These are phyloP conservation scores for Arion vulgaris DNA, from an alignment of 1,140 invertebrate genomes.

Conservation along the genomic window DNA sequence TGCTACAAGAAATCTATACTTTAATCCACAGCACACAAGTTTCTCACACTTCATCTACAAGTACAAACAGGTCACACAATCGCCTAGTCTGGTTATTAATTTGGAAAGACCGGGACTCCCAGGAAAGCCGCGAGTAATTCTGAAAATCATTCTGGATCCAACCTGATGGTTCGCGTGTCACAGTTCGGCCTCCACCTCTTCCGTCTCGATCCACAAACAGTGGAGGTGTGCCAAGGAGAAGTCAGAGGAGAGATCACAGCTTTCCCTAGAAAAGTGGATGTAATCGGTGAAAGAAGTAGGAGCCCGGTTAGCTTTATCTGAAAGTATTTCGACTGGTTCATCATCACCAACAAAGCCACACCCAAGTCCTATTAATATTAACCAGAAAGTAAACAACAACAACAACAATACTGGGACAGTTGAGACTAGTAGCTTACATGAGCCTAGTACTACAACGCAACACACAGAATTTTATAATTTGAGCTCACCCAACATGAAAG, in stretches of 20 bases:
- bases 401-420: background rate
- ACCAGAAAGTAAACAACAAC: background rate
- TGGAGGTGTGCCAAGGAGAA: constrained; percentile 21
- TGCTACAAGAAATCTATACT: background rate
- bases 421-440: background rate
- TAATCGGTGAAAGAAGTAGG: background rate
- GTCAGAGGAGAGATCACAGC: constrained; percentile 31
- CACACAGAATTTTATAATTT: constrained; percentile 37
- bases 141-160: background rate
- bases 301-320: background rate
- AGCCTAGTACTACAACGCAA: background rate
- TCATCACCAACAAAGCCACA: background rate
- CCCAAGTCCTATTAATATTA: background rate
- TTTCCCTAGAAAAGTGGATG: constrained; percentile 33
- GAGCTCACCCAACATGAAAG: constrained; percentile 28
- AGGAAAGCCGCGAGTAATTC: background rate
- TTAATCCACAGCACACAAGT: background rate
- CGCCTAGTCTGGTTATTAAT: constrained; percentile 25
- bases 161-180: background rate
- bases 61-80: background rate
- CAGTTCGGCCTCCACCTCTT: constrained; percentile 26
- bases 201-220: background rate
- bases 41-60: background rate
- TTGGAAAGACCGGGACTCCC: constrained; percentile 26
- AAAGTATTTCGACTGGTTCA: background rate